These are phyloP conservation scores for Germaria angustata DNA, from an alignment of 2,888 invertebrate genomes.

Conservation along the genomic window DNA sequence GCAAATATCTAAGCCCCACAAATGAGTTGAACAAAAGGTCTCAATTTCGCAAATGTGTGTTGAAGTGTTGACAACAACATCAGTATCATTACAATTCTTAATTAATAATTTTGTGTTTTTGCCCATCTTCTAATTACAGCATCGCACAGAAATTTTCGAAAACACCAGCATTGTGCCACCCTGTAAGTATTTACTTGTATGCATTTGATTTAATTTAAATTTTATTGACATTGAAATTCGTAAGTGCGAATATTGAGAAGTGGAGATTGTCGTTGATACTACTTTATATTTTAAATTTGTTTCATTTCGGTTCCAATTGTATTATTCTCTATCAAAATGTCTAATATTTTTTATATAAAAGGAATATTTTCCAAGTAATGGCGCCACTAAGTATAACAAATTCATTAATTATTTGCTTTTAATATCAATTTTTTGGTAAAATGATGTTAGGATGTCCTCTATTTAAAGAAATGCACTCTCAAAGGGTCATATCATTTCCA, in stretches of 20 bases:
- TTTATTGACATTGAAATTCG: not conserved
- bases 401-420: too few relatives aligned
- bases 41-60: conserved; percentile 21
- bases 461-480: too few relatives aligned
- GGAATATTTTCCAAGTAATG: too few relatives aligned
- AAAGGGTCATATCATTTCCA: too few relatives aligned
- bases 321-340: too few relatives aligned
- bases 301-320: not conserved
- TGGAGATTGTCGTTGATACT: not conserved
- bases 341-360: too few relatives aligned
- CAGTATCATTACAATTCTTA: conserved; percentile 15
- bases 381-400: too few relatives aligned
- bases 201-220: not conserved
- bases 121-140: conserved; percentile 77
- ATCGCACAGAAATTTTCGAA: conserved; percentile 81
- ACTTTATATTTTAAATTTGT: not conserved
- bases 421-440: too few relatives aligned
- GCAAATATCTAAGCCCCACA: conserved; percentile 9
- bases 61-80: not conserved
- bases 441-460: too few relatives aligned
- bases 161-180: conserved; percentile 77
- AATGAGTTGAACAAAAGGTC: conserved; percentile 7
- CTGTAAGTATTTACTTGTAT: conserved; percentile 72
- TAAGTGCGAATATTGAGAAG: not conserved
- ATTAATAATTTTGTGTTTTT: conserved; percentile 16